Base-by-base conservation (phyloP, 1,140 invertebrate species). In the Galleria mellonella region DNA sequence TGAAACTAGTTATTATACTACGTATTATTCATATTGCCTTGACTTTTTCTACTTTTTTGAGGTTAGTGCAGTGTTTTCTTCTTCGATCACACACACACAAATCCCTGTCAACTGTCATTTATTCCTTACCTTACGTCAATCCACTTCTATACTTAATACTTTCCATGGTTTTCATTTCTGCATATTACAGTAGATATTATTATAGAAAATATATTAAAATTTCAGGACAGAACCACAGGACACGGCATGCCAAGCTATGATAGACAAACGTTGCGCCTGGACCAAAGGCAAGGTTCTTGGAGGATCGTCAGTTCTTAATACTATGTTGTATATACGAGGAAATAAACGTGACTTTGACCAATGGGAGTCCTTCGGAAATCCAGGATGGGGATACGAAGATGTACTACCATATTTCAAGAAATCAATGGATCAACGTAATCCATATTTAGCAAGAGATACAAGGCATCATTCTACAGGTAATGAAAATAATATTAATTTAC, bases 321-420 rank as follows among this genome's bases (percentile, higher is more conserved):
- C 94, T 0, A 95, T 98, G 97, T 89, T 97, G 0, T 98, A 98
- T 72, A 92, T 98, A 4, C 87, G 97, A 45, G 97, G 97, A 0
- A 97, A 98, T 85, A 90, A 91, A 46, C 87, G 91, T 2, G 97
- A 98, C 72, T 99, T 91, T 64, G 94, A 98, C 73, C 89, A 94
- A 39, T 99, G 97, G 97, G 93, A 93, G 29, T 87, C 88, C 0
- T 90, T 95, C 31, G 97, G 97, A 0, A 97, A 97, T 64, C 85
- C 88, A 0, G 95, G 95, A 0, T 99, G 97, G 97, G 91, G 92
- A 1, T 98, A 93, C 74, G 91, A 96, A 33, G 93, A 96, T 41
- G 90, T 96, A 0, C 74, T 97, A 4, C 93, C 93, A 0, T 98
- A 97, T 56, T 98, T 98, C 64, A 91, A 91, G 57, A 97, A 97